Evolutionary conservation across 2,888 invertebrate genomes (phyloP), one percentile per base, ranked within the genome.

Genomic region (Cheilosia vernalis): DNA sequence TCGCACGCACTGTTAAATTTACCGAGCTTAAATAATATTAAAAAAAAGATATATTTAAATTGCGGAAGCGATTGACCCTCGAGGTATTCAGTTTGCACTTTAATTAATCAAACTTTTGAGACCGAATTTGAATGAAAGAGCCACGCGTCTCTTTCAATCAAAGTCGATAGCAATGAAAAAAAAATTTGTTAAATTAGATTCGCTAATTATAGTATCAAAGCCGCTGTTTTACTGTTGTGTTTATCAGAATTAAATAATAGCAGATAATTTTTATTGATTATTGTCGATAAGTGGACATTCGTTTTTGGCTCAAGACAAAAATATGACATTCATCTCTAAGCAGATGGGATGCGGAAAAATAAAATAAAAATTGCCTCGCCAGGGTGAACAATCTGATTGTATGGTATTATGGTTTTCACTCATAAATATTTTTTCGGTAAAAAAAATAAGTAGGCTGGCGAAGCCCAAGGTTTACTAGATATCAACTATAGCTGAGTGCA

Each of bases 21-120:
- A 7, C n/a, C 0, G 6, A 40, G n/a, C 37, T 42, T 42, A 55
- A 53, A 24, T 51, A 53, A 19, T 13, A 19, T 7, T 30, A 42
- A 21, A 37, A n/a, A 21, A 21, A 37, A n/a, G 37, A 49, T n/a
- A 24, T 55, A 53, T 44, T 56, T 9, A 44, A 56, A 55, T 63
- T 44, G 73, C 73, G 73, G 73, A 73, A 73, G 55, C 53, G 37
- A 40, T 51, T 17, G 30, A 42, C 51, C 60, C 60, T 24, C 49
- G 4, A 40, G 51, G 17, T 56, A 30, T 2, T 24, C 13, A 42
- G 7, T 66, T 66, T 66, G 53, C 24, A 51, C 64, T 51, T 37
- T 53, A 66, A 66, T 66, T 66, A 66, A 66, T 66, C 66, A 66
- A 53, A 66, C 2, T 13, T 15, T 13, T 24, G 17, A 44, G 30